A percentile compares a stretch with the other conserved stretches of the same genome.
These are phyloP conservation scores for Eubasilissa regina DNA, from an alignment of 1,140 invertebrate genomes.

Conservation along the genomic window DNA sequence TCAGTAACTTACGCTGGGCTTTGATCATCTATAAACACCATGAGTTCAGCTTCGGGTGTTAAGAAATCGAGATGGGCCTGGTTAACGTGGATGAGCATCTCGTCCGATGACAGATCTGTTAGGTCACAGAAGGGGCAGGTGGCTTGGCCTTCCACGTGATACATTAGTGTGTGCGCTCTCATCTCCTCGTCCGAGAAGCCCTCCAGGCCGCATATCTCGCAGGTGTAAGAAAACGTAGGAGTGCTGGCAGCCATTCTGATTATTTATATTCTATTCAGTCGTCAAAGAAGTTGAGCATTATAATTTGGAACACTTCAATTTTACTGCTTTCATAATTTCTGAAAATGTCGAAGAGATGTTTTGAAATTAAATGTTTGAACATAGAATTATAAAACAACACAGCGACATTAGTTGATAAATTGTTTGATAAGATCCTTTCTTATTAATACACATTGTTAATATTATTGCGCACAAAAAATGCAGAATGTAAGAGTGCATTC, in stretches of 20 bases:
- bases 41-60: conserved; percentile 78
- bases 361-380: background rate
- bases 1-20: conserved; percentile 74
- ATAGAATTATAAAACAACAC: background rate
- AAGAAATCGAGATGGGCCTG: conserved; percentile 85
- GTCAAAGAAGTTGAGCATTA: background rate
- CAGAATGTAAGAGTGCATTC: too few species aligned
- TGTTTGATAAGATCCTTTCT: too few species aligned
- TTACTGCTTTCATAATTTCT: conserved; percentile 35
- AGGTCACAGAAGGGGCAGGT: conserved; percentile 89
- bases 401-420: background rate
- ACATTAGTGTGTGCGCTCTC: conserved; percentile 82
- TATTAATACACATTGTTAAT: too few species aligned
- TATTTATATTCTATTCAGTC: conserved; percentile 30
- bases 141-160: conserved; percentile 83
- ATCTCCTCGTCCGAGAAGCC: conserved; percentile 86
- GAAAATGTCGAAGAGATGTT: background rate
- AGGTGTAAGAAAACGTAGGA: conserved; percentile 72
- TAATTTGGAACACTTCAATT: conserved; percentile 15
- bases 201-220: conserved; percentile 87
- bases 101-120: conserved; percentile 78
- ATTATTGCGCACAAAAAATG: too few species aligned
- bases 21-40: conserved; percentile 77
- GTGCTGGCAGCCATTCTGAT: conserved; percentile 52
- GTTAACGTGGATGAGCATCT: conserved; percentile 86